Percentiles rank a stretch among this genome's conserved stretches.
phyloP scores from a whole-genome alignment of 1,140 invertebrate species.

The Ips typographus region DNA sequence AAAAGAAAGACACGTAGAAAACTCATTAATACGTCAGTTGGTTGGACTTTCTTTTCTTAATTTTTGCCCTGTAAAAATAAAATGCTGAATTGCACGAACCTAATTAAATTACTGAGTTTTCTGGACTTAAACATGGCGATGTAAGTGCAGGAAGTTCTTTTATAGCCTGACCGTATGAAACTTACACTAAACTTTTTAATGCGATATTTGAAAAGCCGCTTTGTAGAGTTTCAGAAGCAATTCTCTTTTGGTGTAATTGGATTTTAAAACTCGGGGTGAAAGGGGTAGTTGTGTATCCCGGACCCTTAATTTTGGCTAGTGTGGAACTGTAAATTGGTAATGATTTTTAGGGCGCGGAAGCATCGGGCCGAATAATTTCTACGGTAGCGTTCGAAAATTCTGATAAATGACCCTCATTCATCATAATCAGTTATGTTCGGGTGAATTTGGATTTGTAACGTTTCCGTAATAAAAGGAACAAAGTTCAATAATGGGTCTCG shows the following conservation, averaged over 20 bases:
- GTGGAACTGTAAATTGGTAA: too few species aligned
- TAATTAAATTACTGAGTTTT: not conserved
- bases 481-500: not conserved
- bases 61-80: not conserved
- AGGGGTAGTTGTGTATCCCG: too few species aligned
- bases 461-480: not conserved
- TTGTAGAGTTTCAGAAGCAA: not conserved
- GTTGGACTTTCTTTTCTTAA: not conserved
- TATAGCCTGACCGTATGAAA: not conserved
- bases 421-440: slow-evolving; percentile 1
- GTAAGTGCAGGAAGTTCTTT: not conserved
- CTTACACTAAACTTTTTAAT: not conserved
- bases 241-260: not conserved
- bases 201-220: not conserved
- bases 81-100: not conserved
- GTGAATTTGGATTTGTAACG: not conserved
- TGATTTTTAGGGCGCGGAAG: not conserved
- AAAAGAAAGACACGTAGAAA: not conserved
- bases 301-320: too few species aligned
- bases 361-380: not conserved
- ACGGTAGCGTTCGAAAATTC: not conserved
- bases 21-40: slow-evolving; percentile 1
- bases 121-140: not conserved
- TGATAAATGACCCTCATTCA: not conserved
- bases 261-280: not conserved